Evolutionary conservation across 2,797 vertebrate genomes (phyloP), one percentile per base, ranked within the genome.

Genomic region (Cygnus olor): DNA sequence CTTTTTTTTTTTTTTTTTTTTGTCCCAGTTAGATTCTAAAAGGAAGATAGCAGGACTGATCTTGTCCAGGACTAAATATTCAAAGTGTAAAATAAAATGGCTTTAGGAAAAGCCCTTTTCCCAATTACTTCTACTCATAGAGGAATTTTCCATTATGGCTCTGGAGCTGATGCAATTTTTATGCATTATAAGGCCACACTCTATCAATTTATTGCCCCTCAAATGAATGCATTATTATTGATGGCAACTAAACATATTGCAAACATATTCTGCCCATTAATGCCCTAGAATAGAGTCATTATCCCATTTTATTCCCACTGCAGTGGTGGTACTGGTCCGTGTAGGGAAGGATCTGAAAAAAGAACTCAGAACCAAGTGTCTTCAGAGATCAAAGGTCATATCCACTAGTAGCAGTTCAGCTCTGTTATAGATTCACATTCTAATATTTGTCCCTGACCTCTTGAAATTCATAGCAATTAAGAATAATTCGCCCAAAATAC

Each of bases 141-240:
- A 92, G 36, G 32, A 87, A 90, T 87, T 95, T 95, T 90, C 78
- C 72, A 87, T 92, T 93, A 90, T 0, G 0, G 6, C n/a, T 89
- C 61, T 90, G 61, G 89, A 87, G 79, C 57, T 94, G 92, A 87
- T 94, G 84, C 36, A 93, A 94, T 95, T 96, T 97, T 94, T 95
- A 95, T 95, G 90, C 54, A 94, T 93, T 95, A 78, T 90, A 85
- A 95, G 81, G 79, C 84, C 61, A 89, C 78, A 93, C 28, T 92
- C 90, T 93, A 94, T 95, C 90, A 95, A 89, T 97, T 94, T 96
- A 95, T 93, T 94, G 86, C 81, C 76, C 90, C 90, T 92, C 74
- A 95, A 94, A 94, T 93, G 69, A 89, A 10, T 61, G 15, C 72
- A 94, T 95, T 89, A 95, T 95, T 95, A 96, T 74, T 95, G 79